Evolutionary conservation across 2,888 invertebrate species (phyloP).

Genomic region (Thecophora atra): DNA sequence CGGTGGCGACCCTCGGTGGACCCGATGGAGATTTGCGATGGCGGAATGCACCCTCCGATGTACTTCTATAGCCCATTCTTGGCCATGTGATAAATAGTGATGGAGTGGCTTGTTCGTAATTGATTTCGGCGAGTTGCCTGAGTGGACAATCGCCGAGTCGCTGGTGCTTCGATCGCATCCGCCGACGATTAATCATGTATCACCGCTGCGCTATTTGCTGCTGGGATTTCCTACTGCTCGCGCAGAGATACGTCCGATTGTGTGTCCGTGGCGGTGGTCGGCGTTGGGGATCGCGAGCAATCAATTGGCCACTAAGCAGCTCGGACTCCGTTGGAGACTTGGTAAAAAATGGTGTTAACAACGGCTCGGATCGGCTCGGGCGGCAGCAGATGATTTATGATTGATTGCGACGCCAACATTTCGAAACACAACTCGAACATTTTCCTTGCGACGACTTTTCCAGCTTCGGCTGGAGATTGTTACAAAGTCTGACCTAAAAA

Average conservation of each 20-base stretch:
- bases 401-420: not conserved
- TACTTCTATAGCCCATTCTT: too few species aligned
- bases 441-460: constrained; percentile 11
- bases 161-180: constrained; percentile 1
- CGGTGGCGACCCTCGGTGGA: too few species aligned
- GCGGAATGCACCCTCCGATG: too few species aligned
- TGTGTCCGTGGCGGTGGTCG: not conserved
- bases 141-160: not conserved
- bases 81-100: too few species aligned
- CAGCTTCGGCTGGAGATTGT: not conserved
- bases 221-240: not conserved
- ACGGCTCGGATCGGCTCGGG: not conserved
- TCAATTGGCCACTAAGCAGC: not conserved
- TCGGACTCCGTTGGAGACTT: constrained; percentile 12
- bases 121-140: not conserved
- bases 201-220: not conserved
- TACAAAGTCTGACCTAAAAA: not conserved
- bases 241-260: constrained; percentile 21
- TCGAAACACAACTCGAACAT: not conserved
- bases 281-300: constrained; percentile 28
- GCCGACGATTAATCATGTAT: constrained; percentile 23
- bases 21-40: too few species aligned
- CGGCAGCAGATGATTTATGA: not conserved
- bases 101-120: not conserved
- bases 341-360: not conserved